Evolutionary conservation across 2,888 invertebrate species (phyloP).

Genomic region (Cecidostiba fungosa): DNA sequence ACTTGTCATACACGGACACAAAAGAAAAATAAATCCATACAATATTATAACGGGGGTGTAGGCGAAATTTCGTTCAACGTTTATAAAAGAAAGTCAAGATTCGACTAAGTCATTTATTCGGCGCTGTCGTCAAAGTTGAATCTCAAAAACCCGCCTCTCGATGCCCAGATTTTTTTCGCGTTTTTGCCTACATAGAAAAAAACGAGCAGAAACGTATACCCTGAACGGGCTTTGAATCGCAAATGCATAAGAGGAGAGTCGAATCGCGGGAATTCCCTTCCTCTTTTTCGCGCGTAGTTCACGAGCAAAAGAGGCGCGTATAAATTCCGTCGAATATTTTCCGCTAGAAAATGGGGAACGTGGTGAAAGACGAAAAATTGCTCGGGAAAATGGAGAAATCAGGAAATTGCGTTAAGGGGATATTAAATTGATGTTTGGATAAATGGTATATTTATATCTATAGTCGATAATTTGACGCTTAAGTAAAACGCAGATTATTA

Average conservation of each 20-base stretch:
- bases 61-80: slow-evolving; percentile 22
- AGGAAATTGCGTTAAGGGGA: neutral
- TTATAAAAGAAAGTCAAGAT: slow-evolving; percentile 18
- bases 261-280: slow-evolving; percentile 34
- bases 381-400: neutral
- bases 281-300: neutral
- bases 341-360: neutral
- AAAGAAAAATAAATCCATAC: neutral
- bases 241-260: slow-evolving; percentile 26
- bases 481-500: too few species aligned
- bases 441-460: neutral
- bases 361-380: slow-evolving; percentile 12
- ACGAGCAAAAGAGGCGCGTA: slow-evolving; percentile 25
- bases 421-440: neutral
- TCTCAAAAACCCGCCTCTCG: neutral
- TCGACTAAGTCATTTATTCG: slow-evolving; percentile 17
- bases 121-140: slow-evolving; percentile 6
- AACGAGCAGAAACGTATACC: slow-evolving; percentile 21
- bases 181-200: neutral
- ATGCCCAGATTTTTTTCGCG: neutral
- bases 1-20: neutral
- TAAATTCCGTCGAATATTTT: slow-evolving; percentile 51
- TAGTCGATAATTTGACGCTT: neutral
- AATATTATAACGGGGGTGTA: neutral
- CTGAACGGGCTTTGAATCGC: slow-evolving; percentile 54